Evolutionary conservation across 2,113 vertebrate species (phyloP).

Genomic region (Mobula birostris): DNA sequence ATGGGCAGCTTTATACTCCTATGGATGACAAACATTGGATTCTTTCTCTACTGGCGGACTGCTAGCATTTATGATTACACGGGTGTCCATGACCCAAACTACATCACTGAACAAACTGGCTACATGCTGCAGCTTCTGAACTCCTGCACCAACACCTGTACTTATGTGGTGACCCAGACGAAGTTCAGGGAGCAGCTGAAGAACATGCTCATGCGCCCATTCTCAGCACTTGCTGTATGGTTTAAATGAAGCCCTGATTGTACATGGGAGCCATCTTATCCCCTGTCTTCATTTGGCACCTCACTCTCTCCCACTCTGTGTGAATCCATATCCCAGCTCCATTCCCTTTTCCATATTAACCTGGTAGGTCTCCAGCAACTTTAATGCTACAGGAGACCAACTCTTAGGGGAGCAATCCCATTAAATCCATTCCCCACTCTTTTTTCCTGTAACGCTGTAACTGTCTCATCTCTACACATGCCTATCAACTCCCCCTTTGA

Average conservation of each 20-base stretch:
- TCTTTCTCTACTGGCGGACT: not conserved
- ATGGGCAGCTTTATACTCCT: slow-evolving; percentile 14
- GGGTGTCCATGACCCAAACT: not conserved
- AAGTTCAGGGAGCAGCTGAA: slow-evolving; percentile 30
- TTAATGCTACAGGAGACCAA: too few species aligned
- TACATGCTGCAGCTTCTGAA: slow-evolving; percentile 11
- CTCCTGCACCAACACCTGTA: not conserved
- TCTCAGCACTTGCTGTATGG: not conserved
- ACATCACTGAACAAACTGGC: not conserved
- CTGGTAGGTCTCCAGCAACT: too few species aligned
- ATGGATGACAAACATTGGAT: not conserved
- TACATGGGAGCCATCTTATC: not conserved
- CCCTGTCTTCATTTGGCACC: not conserved
- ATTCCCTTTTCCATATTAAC: not conserved
- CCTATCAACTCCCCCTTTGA: too few species aligned
- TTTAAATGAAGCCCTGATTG: not conserved
- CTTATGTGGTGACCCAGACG: not conserved
- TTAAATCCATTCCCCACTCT: too few species aligned
- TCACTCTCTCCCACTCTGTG: not conserved
- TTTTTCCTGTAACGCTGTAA: too few species aligned
- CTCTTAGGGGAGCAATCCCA: too few species aligned
- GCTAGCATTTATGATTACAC: not conserved
- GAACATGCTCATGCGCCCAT: not conserved
- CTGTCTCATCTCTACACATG: too few species aligned
- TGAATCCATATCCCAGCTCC: not conserved